These are phyloP conservation scores for Brachyalestes nurse DNA, from an alignment of 2,797 vertebrate genomes.

Conservation along the genomic window DNA sequence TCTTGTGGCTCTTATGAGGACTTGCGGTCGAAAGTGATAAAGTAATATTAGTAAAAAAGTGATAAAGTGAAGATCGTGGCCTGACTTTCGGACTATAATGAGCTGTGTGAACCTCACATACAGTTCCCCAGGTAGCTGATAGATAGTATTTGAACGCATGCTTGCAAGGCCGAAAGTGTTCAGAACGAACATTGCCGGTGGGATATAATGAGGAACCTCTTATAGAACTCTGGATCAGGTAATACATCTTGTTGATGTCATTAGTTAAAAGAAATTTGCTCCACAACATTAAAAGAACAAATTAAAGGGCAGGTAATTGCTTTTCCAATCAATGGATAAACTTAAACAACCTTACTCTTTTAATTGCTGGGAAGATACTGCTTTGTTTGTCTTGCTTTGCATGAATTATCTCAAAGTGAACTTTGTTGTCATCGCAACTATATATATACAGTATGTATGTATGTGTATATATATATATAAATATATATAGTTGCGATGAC, in stretches of 20 bases:
- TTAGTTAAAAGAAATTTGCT: background rate
- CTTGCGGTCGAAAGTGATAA: background rate
- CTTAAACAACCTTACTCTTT: background rate
- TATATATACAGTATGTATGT: no score
- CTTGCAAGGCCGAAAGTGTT: background rate
- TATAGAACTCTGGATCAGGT: background rate
- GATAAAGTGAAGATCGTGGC: conserved; percentile 8
- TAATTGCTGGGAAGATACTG: no score
- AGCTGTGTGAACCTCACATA: background rate
- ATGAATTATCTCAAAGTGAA: no score
- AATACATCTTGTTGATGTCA: background rate
- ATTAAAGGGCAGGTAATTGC: background rate
- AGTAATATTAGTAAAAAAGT: background rate
- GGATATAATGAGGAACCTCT: background rate
- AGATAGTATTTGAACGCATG: background rate
- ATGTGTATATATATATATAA: no score
- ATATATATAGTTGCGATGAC: no score
- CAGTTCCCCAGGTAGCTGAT: background rate
- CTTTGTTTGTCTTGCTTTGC: background rate
- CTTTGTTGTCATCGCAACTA: no score
- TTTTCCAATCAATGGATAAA: background rate
- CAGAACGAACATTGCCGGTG: no score
- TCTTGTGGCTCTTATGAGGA: conserved; percentile 5
- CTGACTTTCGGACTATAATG: conserved; percentile 19
- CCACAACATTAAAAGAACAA: background rate